phyloP scores from a whole-genome alignment of 2,797 vertebrate species.

The Halcyon leucocephala region DNA sequence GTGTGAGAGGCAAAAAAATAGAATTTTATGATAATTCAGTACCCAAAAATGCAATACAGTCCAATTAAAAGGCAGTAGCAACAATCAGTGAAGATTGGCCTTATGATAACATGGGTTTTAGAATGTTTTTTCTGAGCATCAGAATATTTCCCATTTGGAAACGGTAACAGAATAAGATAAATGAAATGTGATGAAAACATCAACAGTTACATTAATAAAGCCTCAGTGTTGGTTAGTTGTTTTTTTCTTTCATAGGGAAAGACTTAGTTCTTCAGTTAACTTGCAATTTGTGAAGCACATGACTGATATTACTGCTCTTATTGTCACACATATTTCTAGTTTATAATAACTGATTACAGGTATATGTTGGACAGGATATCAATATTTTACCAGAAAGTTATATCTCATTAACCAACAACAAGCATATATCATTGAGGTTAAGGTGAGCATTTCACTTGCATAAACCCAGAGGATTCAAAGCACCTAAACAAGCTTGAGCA shows the following conservation, averaged over 20 bases:
- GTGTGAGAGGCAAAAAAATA: not conserved
- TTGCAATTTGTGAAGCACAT: not conserved
- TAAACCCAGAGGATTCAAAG: not conserved
- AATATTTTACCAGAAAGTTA: not conserved
- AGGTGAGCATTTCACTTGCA: not conserved
- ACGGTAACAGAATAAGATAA: not conserved
- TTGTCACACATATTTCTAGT: not conserved
- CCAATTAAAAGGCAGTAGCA: not conserved
- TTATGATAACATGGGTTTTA: not conserved
- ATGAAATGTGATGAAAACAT: not conserved
- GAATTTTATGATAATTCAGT: not conserved
- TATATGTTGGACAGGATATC: not conserved
- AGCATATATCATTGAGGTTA: not conserved
- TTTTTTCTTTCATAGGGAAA: not conserved
- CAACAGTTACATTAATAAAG: not conserved
- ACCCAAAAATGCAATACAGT: not conserved
- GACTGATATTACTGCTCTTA: not conserved
- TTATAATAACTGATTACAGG: not conserved
- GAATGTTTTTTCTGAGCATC: not conserved
- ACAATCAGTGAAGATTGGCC: not conserved
- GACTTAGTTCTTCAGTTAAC: not conserved
- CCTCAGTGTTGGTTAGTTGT: not conserved
- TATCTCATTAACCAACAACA: not conserved
- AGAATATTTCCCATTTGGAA: not conserved
- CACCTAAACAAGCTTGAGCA: not conserved